These are phyloP conservation scores for Myripristis murdjan DNA, from an alignment of 2,797 vertebrate genomes.

Conservation along the genomic window DNA sequence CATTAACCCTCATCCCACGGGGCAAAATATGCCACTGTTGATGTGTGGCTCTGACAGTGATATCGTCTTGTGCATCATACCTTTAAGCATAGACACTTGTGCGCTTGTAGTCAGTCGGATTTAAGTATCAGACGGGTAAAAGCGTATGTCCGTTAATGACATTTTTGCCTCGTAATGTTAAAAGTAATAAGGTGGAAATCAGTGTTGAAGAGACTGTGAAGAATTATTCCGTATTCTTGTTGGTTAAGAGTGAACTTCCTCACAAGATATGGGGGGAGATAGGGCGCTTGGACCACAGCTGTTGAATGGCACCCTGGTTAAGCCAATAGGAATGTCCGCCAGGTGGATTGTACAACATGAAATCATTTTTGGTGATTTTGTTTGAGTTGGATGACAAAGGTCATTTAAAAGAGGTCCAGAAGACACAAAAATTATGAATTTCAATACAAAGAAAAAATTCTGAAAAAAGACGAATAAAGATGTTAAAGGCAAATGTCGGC, in stretches of 20 bases:
- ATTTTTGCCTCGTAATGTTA: background rate
- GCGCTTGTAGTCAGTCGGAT: conserved; percentile 15
- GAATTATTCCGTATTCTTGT: background rate
- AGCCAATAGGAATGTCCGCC: conserved; percentile 78
- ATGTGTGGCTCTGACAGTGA: conserved; percentile 30
- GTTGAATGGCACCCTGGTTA: conserved; percentile 69
- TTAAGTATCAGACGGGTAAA: conserved; percentile 7
- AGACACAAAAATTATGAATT: conserved; percentile 83
- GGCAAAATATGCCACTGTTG: conserved; percentile 20
- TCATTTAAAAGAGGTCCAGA: conserved; percentile 74
- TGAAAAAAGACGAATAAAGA: conserved; percentile 88
- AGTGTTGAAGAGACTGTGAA: conserved; percentile 11
- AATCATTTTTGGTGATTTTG: conserved; percentile 81
- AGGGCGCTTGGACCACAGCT: conserved; percentile 57
- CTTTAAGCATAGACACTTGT: conserved; percentile 29
- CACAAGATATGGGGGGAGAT: conserved; percentile 10
- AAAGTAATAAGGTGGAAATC: conserved; percentile 22
- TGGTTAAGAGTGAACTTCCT: conserved; percentile 65
- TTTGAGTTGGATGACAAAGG: conserved; percentile 76
- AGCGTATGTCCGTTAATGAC: conserved; percentile 20
- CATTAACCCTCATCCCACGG: background rate
- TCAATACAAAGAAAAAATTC: conserved; percentile 84
- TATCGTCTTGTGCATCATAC: conserved; percentile 31
- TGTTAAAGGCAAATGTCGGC: conserved; percentile 75
- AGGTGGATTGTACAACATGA: conserved; percentile 81